phyloP scores from a whole-genome alignment of 2,888 invertebrate species.

The Dexiosoma caninum region DNA sequence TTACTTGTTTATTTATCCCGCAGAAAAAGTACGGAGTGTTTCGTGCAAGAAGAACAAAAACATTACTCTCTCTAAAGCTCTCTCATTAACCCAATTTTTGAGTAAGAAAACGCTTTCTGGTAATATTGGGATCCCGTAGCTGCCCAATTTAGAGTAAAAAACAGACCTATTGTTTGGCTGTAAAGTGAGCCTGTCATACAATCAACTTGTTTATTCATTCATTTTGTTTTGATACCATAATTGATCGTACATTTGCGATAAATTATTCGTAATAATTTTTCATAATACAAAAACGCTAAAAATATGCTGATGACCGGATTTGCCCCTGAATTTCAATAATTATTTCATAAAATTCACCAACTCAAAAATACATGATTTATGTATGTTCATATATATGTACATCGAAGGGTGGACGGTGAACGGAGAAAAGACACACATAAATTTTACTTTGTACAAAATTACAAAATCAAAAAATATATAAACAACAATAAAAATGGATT shows the following conservation, averaged over 20 bases:
- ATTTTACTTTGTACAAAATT: slow-evolving; percentile 29
- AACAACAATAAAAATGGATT: slow-evolving; percentile 5
- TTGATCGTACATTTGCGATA: slow-evolving; percentile 43
- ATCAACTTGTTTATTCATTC: slow-evolving; percentile 52
- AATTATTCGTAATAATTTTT: slow-evolving; percentile 28
- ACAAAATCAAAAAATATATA: neutral
- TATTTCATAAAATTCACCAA: slow-evolving; percentile 26
- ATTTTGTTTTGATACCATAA: slow-evolving; percentile 28
- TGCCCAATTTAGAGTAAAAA: no score
- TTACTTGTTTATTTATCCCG: no score
- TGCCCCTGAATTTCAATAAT: slow-evolving; percentile 56
- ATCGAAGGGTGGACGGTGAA: neutral
- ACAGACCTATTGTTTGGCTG: no score
- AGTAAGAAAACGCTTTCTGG: no score
- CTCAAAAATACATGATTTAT: no score
- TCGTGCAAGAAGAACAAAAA: no score
- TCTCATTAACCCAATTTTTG: no score
- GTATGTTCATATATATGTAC: no score
- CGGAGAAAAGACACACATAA: slow-evolving; percentile 7
- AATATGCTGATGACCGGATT: slow-evolving; percentile 53
- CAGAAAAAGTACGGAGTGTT: no score
- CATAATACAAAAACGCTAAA: slow-evolving; percentile 8
- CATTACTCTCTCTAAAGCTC: no score
- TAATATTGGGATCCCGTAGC: no score
- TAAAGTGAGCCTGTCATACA: slow-evolving; percentile 50